Evolutionary conservation across 2,797 vertebrate species (phyloP), one percentile per base, ranked within the genome.

Genomic region (Anisognathus igniventris): DNA sequence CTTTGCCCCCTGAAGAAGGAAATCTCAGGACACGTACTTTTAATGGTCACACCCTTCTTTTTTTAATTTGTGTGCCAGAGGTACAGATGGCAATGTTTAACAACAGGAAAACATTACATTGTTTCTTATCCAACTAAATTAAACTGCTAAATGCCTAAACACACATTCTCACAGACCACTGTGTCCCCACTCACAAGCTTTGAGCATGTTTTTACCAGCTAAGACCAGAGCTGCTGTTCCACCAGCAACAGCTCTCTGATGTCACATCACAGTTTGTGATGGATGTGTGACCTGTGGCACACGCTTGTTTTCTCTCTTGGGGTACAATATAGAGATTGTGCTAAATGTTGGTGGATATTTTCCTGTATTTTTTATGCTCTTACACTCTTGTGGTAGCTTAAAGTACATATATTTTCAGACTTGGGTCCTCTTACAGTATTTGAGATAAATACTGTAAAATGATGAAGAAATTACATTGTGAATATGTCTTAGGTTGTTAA

Each of bases 51-150:
- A 95, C 93, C 88, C 91, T 84, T 84, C 80, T 90, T 91, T 95
- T 89, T 95, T 95, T 95, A 93, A 96, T 95, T 40, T 89, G 68
- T 94, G 90, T 95, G 92, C 95, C 92, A 83, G 88, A 88, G 94
- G 60, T 92, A 92, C 90, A 96, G 89, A 96, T 94, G 90, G 95
- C 95, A 96, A 88, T 93, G 91, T 95, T 96, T 95, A 95, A 81
- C 83, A 95, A 77, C 92, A 93, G 95, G 87, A 96, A 96, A 95
- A 89, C 88, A 92, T 95, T 62, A 95, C 91, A 81, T 93, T 74
- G 56, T 76, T 93, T 96, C 61, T 85, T 95, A 92, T 95, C 81
- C 94, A 93, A 45, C 92, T 94, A 96, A 94, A 94, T 84, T 90
- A 81, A 73, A 96, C 42, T 86, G 40, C 70, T 87, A 74, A 96